Base-by-base conservation (phyloP, 2,888 invertebrate genomes). In the Cheilosia soror region DNA sequence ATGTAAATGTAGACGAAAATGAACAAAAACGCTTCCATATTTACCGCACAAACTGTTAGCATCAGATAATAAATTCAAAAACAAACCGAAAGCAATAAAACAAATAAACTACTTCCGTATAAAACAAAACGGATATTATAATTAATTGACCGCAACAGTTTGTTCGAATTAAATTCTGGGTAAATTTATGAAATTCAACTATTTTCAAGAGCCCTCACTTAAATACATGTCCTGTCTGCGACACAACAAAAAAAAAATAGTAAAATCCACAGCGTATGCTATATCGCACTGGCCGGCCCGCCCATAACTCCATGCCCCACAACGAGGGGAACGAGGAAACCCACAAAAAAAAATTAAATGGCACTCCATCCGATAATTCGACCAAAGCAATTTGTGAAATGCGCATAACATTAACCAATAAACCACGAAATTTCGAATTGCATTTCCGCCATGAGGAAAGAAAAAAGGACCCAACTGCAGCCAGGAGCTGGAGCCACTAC, bases 391-490 rank as follows among this genome's bases (percentile, higher is more conserved):
- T 87, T 87, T 84, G 77, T 60, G 83, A 84, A 87, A 87, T 87
- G 87, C 84, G 82, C 87, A 87, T 83, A 87, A 87, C 87, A 87
- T 87, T 87, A 87, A 87, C 87, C 87, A 87, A 87, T 87, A 87
- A 87, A 87, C 87, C 87, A 83, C 87, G 87, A 87, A 78, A 82
- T 87, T 87, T 83, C 86, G 77, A 78, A 84, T 80, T 84, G 73
- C 73, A 83, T 87, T 87, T 87, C 84, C 84, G 81, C 60, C 87
- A 63, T 44, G 42, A 20, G 62, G 33, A 40, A 58, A 29, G 44
- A 20, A 37, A 69, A 76, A 49, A 25, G 27, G 27, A 20, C 55
- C 49, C 44, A 33, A 1, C 47, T 25, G 55, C 51, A 5, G n/a
- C 27, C 55, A 11, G 37, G 11, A 20, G 20, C 20, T 20, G 20